phyloP scores from a whole-genome alignment of 2,113 vertebrate genomes.

The Hyla sarda region DNA sequence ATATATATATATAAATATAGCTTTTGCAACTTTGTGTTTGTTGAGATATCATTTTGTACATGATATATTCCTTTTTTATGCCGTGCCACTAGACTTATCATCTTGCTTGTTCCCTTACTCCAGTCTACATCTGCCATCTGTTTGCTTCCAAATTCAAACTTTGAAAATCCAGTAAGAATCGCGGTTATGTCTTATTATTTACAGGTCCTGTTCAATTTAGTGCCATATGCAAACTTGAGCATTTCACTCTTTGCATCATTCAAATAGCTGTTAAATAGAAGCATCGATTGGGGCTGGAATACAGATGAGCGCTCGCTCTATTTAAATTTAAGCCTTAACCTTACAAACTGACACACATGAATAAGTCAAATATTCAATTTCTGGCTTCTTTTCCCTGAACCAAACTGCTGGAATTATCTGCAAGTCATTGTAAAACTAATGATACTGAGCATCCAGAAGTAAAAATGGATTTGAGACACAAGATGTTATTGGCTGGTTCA shows the following conservation, averaged over 20 bases:
- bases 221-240: slow-evolving; percentile 55
- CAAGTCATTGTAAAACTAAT: slow-evolving; percentile 28
- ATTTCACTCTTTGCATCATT: slow-evolving; percentile 46
- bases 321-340: slow-evolving; percentile 43
- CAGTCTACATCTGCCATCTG: slow-evolving; percentile 58
- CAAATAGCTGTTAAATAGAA: slow-evolving; percentile 55
- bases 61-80: slow-evolving; percentile 55
- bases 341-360: slow-evolving; percentile 40
- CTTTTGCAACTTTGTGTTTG: slow-evolving; percentile 35
- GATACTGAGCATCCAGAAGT: background rate
- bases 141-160: slow-evolving; percentile 57
- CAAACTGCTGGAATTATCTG: background rate
- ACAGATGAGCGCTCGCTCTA: slow-evolving; percentile 39
- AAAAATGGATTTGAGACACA: slow-evolving; percentile 6
- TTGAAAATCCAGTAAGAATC: slow-evolving; percentile 42
- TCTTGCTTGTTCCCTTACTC: slow-evolving; percentile 40
- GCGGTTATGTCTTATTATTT: slow-evolving; percentile 57
- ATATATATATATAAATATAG: background rate
- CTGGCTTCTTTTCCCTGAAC: background rate
- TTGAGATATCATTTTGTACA: slow-evolving; percentile 40
- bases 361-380: slow-evolving; percentile 40
- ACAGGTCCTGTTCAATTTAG: slow-evolving; percentile 57
- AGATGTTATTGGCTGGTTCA: background rate
- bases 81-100: slow-evolving; percentile 41
- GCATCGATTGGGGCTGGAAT: slow-evolving; percentile 5